A percentile compares a stretch with the other conserved stretches of the same genome.
Conservation (phyloP, 2,113 vertebrate species). For the Odocoileus virginianus region DNA sequence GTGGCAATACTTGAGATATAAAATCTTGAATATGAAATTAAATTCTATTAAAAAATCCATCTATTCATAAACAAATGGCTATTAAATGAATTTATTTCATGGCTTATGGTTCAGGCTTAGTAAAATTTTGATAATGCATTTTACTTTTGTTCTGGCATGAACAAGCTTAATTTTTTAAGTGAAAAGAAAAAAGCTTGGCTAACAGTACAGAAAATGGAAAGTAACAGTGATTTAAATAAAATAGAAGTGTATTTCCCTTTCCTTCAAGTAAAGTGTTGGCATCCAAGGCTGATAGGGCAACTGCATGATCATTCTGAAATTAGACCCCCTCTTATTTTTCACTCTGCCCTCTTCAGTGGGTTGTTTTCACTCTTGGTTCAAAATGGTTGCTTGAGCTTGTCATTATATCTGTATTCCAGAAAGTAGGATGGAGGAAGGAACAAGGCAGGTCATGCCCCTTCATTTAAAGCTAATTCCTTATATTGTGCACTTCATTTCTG, state of each 20-base stretch:
- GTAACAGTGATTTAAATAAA: background rate
- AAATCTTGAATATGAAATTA: background rate
- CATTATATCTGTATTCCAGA: background rate
- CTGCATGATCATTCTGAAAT: background rate
- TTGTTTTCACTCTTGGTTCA: background rate
- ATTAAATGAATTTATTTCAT: background rate
- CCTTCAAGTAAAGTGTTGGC: background rate
- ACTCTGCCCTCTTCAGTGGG: background rate
- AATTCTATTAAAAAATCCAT: background rate
- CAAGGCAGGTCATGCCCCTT: background rate
- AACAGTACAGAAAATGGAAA: background rate
- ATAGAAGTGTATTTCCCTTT: background rate
- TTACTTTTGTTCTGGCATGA: background rate
- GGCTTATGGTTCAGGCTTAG: background rate
- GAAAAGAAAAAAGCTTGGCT: background rate
- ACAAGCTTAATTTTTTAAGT: background rate
- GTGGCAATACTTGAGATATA: background rate
- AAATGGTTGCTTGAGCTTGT: background rate
- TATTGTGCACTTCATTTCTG: background rate
- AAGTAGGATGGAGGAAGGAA: background rate
- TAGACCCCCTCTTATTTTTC: background rate
- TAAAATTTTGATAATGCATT: background rate
- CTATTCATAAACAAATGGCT: background rate
- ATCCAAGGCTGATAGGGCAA: background rate
- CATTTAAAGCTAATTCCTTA: background rate